Conservation (phyloP, 2,113 vertebrate species). For the Ramphastos sulfuratus region DNA sequence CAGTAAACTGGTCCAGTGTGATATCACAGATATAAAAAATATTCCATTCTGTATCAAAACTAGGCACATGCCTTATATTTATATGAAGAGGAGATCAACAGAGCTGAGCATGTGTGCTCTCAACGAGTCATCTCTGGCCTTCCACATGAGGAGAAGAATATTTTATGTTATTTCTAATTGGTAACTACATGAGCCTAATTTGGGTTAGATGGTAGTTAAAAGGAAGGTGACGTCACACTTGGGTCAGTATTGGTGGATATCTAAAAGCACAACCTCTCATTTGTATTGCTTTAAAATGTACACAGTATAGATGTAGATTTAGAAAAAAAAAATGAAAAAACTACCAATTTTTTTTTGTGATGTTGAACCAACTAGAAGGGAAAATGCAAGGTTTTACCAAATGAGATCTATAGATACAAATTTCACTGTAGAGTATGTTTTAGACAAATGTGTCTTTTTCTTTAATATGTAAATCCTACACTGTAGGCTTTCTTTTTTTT, state of each 20-base stretch:
- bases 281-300: conserved; percentile 87
- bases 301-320: conserved; percentile 78
- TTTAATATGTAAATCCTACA: conserved; percentile 84
- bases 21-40: conserved; percentile 84
- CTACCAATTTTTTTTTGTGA: conserved; percentile 80
- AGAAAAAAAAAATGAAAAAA: conserved; percentile 44
- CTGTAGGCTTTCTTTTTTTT: conserved; percentile 71
- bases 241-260: conserved; percentile 73
- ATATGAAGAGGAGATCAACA: conserved; percentile 76
- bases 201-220: conserved; percentile 61
- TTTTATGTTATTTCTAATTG: conserved; percentile 44
- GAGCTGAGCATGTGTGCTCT: conserved; percentile 66
- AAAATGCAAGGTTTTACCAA: conserved; percentile 88
- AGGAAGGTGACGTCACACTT: conserved; percentile 75
- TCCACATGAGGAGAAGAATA: conserved; percentile 64
- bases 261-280: conserved; percentile 81
- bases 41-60: conserved; percentile 86
- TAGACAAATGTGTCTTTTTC: conserved; percentile 82
- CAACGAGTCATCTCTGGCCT: conserved; percentile 64
- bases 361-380: conserved; percentile 79
- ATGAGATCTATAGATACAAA: conserved; percentile 81
- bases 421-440: conserved; percentile 80
- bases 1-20: conserved; percentile 82
- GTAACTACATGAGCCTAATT: conserved; percentile 69
- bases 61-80: conserved; percentile 82